Conservation (phyloP, 2,888 invertebrate species). For the Keiferia lycopersicella region DNA sequence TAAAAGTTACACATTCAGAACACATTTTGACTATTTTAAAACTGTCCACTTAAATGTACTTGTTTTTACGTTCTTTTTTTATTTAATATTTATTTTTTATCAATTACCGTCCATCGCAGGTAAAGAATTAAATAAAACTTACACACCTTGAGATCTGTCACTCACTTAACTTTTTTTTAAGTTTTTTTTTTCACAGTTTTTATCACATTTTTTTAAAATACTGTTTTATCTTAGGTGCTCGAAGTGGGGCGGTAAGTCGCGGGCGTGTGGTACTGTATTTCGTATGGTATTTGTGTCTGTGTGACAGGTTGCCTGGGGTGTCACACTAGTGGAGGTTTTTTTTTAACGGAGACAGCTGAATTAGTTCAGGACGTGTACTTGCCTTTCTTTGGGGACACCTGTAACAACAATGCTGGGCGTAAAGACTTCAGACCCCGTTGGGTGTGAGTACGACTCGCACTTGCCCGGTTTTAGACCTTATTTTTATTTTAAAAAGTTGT, state of each 20-base stretch:
- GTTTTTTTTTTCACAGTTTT: slow-evolving; percentile 72
- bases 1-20: slow-evolving; percentile 28
- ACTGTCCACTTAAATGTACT: slow-evolving; percentile 41
- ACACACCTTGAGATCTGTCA: slow-evolving; percentile 78
- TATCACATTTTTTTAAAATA: slow-evolving; percentile 76
- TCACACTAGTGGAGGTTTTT: slow-evolving; percentile 58
- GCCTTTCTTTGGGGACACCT: slow-evolving; percentile 69
- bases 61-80: slow-evolving; percentile 38
- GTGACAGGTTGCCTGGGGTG: slow-evolving; percentile 25
- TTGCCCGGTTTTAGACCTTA: too few relatives aligned
- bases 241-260: slow-evolving; percentile 40
- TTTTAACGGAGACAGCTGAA: slow-evolving; percentile 57
- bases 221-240: slow-evolving; percentile 61
- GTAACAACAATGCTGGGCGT: slow-evolving; percentile 31
- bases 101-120: slow-evolving; percentile 54
- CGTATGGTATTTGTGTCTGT: background rate
- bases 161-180: slow-evolving; percentile 69
- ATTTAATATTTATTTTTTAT: slow-evolving; percentile 41
- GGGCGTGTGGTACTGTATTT: background rate
- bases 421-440: too few relatives aligned
- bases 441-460: too few relatives aligned
- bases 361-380: slow-evolving; percentile 69
- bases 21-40: slow-evolving; percentile 31
- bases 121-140: slow-evolving; percentile 68
- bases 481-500: too few relatives aligned